phyloP scores from a whole-genome alignment of 2,888 invertebrate species.

The Xylophagus ater region DNA sequence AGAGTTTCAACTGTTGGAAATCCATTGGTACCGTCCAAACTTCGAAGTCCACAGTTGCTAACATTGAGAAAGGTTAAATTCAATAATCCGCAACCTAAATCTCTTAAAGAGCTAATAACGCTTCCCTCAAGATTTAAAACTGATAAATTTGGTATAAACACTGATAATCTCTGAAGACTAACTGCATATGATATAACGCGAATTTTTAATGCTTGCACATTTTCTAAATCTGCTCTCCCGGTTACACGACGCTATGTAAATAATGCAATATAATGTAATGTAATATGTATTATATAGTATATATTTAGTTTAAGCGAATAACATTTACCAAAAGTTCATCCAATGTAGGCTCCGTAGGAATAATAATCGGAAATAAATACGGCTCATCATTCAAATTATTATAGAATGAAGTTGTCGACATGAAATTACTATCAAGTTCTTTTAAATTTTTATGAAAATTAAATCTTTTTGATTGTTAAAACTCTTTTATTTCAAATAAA shows the following conservation, averaged over 20 bases:
- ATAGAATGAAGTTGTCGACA: no score
- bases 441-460: no score
- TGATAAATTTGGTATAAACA: constrained; percentile 50
- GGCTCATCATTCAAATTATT: no score
- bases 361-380: constrained; percentile 45
- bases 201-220: constrained; percentile 48
- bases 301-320: no score
- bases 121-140: constrained; percentile 56
- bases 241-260: constrained; percentile 36
- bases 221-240: constrained; percentile 39
- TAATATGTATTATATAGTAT: no score
- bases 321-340: constrained; percentile 48
- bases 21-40: constrained; percentile 57
- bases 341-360: constrained; percentile 46
- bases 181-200: constrained; percentile 54
- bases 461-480: no score
- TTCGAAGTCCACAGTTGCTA: constrained; percentile 52
- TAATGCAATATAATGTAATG: not conserved
- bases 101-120: constrained; percentile 52
- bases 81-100: constrained; percentile 53
- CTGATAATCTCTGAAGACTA: constrained; percentile 50
- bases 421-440: no score
- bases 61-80: constrained; percentile 43
- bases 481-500: no score
- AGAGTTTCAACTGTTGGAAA: constrained; percentile 49